phyloP scores from a whole-genome alignment of 1,140 invertebrate species.

The Ostrea denselamellosa region DNA sequence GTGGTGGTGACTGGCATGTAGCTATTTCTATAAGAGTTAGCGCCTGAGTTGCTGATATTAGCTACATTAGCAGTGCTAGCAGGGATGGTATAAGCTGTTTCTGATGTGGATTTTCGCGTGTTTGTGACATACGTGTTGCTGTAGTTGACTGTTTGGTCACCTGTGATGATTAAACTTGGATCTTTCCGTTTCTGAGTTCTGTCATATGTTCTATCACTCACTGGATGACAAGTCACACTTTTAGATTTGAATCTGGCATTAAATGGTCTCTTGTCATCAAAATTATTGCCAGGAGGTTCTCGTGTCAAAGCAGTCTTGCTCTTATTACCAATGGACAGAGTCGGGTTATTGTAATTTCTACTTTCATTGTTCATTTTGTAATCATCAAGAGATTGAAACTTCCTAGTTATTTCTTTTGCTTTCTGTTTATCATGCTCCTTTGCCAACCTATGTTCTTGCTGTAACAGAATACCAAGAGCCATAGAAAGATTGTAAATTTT shows the following conservation, averaged over 20 bases:
- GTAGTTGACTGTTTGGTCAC: conserved; percentile 42
- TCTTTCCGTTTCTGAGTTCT: conserved; percentile 46
- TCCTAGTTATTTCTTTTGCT: background rate
- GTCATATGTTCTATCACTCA: conserved; percentile 55
- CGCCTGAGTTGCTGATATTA: background rate
- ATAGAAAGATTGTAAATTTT: conserved; percentile 2
- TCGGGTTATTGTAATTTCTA: background rate
- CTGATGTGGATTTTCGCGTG: conserved; percentile 13
- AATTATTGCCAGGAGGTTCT: conserved; percentile 35
- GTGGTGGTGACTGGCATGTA: conserved; percentile 18
- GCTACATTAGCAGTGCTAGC: conserved; percentile 8
- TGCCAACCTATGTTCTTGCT: conserved; percentile 21
- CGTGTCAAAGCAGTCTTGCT: background rate
- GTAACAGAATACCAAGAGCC: conserved; percentile 32
- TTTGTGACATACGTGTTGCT: conserved; percentile 40
- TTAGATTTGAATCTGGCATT: conserved; percentile 33
- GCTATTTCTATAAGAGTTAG: conserved; percentile 28
- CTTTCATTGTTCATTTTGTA: conserved; percentile 34
- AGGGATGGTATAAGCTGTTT: background rate
- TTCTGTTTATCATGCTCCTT: conserved; percentile 22
- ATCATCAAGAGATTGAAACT: conserved; percentile 41
- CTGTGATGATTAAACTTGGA: conserved; percentile 29
- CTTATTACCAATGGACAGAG: background rate
- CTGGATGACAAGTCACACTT: conserved; percentile 46
- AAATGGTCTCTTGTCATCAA: conserved; percentile 38